These are phyloP conservation scores for Sapayoa aenigma DNA, from an alignment of 2,113 vertebrate species.

Conservation along the genomic window DNA sequence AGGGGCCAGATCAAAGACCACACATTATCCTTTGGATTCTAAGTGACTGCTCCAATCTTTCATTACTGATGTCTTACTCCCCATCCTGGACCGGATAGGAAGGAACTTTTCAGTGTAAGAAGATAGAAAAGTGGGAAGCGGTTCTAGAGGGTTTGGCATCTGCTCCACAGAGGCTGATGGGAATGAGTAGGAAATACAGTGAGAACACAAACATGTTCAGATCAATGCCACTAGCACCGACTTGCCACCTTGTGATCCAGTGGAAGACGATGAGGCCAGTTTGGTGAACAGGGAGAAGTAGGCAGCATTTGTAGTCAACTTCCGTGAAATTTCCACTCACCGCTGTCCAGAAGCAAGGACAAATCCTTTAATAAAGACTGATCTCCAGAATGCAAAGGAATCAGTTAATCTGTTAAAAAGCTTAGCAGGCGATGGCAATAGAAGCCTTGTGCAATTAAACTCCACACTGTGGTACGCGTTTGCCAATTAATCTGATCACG, in stretches of 20 bases:
- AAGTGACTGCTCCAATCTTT: not conserved
- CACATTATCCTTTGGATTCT: not conserved
- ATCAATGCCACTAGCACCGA: not conserved
- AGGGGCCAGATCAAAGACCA: not conserved
- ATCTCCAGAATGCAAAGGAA: conserved; percentile 29
- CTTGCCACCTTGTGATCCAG: not conserved
- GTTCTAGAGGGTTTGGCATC: not conserved
- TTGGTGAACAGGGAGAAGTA: not conserved
- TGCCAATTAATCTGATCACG: conserved; percentile 54
- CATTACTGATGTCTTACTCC: not conserved
- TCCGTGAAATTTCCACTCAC: not conserved
- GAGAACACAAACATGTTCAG: not conserved
- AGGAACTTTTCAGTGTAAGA: not conserved
- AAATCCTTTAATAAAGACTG: conserved; percentile 25
- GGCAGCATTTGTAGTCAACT: not conserved
- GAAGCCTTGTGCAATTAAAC: conserved; percentile 50
- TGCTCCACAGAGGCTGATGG: not conserved
- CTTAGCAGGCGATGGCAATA: conserved; percentile 33
- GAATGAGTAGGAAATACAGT: not conserved
- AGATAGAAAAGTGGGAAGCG: not conserved
- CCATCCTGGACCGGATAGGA: not conserved
- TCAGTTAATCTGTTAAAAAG: conserved; percentile 57
- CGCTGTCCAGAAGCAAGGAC: not conserved
- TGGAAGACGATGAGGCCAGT: accelerated
- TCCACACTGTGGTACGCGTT: not conserved